Conservation (phyloP, 2,888 invertebrate genomes). For the Camponotus fellah region DNA sequence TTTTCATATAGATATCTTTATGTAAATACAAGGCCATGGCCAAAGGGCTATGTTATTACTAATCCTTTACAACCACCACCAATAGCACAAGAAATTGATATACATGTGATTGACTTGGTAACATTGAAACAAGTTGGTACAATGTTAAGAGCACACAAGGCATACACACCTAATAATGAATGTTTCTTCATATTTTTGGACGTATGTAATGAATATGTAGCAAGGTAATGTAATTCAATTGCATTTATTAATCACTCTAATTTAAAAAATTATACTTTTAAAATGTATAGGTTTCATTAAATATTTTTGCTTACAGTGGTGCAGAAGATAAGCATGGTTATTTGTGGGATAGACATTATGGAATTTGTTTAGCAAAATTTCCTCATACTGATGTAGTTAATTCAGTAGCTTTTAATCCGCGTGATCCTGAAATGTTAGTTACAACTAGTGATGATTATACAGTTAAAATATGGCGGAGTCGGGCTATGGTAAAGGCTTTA, state of each 20-base stretch:
- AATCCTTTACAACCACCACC: constrained; percentile 94
- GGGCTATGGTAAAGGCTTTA: constrained; percentile 86
- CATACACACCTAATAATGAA: constrained; percentile 94
- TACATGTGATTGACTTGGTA: constrained; percentile 94
- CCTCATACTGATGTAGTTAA: constrained; percentile 94
- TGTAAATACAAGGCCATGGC: constrained; percentile 95
- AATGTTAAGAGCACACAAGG: constrained; percentile 93
- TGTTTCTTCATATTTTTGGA: constrained; percentile 95
- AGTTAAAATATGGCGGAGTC: constrained; percentile 89
- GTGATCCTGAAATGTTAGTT: constrained; percentile 93
- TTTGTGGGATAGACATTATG: constrained; percentile 95
- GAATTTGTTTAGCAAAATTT: constrained; percentile 91
- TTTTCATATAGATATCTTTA: constrained; percentile 90
- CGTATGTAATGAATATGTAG: constrained; percentile 93
- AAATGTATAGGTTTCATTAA: constrained; percentile 28
- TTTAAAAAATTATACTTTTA: constrained; percentile 18
- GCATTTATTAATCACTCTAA: constrained; percentile 4
- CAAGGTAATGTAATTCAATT: constrained; percentile 88
- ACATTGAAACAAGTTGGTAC: constrained; percentile 92
- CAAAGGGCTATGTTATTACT: constrained; percentile 90
- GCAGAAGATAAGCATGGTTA: constrained; percentile 94
- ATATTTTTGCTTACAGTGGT: constrained; percentile 88
- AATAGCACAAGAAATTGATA: constrained; percentile 95
- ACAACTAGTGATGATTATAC: constrained; percentile 94
- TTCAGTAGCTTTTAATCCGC: constrained; percentile 94